These are phyloP conservation scores for Hypena proboscidalis DNA, from an alignment of 2,888 invertebrate genomes.

Conservation along the genomic window DNA sequence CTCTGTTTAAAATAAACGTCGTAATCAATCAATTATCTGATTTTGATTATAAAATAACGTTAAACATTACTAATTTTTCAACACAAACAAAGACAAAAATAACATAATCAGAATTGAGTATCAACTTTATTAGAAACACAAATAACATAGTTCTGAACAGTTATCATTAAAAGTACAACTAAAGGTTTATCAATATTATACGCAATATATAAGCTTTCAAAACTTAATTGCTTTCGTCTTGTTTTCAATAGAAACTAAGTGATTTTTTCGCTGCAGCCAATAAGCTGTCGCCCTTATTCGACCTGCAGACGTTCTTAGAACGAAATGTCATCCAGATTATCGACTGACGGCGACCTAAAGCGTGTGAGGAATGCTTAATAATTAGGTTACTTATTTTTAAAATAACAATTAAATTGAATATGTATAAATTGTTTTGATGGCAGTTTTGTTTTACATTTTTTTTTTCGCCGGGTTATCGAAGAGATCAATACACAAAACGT, in stretches of 20 bases:
- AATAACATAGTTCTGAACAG: not conserved
- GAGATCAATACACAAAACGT: no score
- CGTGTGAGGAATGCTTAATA: slow-evolving; percentile 58
- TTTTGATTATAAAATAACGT: no score
- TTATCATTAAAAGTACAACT: slow-evolving; percentile 3
- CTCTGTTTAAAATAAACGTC: no score
- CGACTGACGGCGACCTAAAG: slow-evolving; percentile 58
- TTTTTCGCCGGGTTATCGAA: no score
- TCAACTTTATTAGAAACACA: no score
- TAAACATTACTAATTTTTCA: no score
- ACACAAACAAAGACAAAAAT: no score
- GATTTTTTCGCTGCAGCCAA: slow-evolving; percentile 57
- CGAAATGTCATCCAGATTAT: slow-evolving; percentile 71
- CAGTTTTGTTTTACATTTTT: no score
- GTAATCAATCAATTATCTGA: no score
- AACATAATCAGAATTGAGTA: no score
- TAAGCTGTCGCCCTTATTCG: slow-evolving; percentile 59
- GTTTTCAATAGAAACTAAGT: slow-evolving; percentile 50
- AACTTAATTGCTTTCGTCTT: slow-evolving; percentile 52
- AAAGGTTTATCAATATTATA: slow-evolving; percentile 19
- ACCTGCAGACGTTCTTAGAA: slow-evolving; percentile 70
- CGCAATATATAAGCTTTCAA: slow-evolving; percentile 38
- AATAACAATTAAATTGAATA: not conserved
- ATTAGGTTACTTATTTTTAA: slow-evolving; percentile 42
- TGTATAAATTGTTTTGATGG: no score